These are phyloP conservation scores for Yoshiicerus persimilis DNA, from an alignment of 1,140 invertebrate species.

Conservation along the genomic window DNA sequence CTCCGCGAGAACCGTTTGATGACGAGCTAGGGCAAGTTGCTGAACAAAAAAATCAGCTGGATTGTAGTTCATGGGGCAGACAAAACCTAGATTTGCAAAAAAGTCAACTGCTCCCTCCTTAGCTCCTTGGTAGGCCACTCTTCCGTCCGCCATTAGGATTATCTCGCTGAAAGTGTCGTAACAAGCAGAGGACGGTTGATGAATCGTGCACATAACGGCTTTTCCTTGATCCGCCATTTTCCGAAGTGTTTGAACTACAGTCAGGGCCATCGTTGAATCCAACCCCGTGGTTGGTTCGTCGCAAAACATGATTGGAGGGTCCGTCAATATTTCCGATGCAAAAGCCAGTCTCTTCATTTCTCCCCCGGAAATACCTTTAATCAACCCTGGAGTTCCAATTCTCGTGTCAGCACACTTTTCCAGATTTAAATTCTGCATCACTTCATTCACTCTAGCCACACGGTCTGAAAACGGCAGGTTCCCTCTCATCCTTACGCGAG, in stretches of 20 bases:
- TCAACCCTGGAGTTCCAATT: conserved; percentile 78
- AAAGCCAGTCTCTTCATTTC: conserved; percentile 93
- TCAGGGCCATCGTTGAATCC: conserved; percentile 84
- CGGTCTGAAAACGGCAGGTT: conserved; percentile 72
- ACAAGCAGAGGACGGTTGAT: conserved; percentile 70
- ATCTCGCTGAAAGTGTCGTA: conserved; percentile 90
- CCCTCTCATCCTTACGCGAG: conserved; percentile 86
- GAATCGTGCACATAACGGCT: conserved; percentile 47
- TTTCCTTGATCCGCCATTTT: conserved; percentile 64
- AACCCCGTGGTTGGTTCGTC: conserved; percentile 93
- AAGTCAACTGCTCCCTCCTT: conserved; percentile 75
- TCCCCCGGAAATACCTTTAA: conserved; percentile 93
- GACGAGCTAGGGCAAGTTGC: conserved; percentile 78
- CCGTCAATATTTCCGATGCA: conserved; percentile 90
- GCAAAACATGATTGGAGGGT: conserved; percentile 92
- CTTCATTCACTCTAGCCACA: conserved; percentile 81
- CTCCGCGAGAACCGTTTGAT: conserved; percentile 71
- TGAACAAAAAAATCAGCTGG: conserved; percentile 46
- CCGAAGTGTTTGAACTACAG: conserved; percentile 82
- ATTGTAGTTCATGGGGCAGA: conserved; percentile 9
- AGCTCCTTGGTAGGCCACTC: conserved; percentile 84
- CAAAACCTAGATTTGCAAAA: conserved; percentile 60
- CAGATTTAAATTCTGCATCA: conserved; percentile 74
- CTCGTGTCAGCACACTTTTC: conserved; percentile 79
- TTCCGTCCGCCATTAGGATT: conserved; percentile 86